phyloP scores from a whole-genome alignment of 2,113 vertebrate genomes.

The Irena cyanogastra region DNA sequence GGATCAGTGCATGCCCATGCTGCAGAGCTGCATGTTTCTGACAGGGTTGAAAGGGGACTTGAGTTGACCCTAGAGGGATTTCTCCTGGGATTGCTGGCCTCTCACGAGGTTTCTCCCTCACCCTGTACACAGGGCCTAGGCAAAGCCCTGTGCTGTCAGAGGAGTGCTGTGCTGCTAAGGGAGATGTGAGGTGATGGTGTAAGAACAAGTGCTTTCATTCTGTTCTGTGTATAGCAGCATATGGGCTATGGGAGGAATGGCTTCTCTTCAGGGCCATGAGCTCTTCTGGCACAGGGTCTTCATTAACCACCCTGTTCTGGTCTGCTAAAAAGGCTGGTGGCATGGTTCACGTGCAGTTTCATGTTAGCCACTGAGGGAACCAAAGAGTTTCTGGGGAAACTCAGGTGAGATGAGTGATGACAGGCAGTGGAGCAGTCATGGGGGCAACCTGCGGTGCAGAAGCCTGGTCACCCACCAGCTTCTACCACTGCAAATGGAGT shows the following conservation, averaged over 20 bases:
- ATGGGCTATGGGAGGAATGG: accelerated
- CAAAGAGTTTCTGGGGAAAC: neutral
- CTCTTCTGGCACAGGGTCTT: neutral
- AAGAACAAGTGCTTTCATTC: neutral
- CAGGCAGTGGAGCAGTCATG: neutral
- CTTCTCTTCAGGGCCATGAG: neutral
- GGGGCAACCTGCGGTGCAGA: neutral
- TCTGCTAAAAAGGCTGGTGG: neutral
- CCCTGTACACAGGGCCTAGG: accelerated
- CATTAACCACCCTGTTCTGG: accelerated
- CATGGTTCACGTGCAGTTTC: accelerated
- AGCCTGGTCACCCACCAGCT: neutral
- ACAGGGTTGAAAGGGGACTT: too few species aligned
- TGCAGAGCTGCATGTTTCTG: accelerated
- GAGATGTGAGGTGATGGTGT: neutral
- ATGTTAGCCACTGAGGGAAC: too few species aligned
- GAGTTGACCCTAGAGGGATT: neutral
- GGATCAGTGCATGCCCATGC: neutral
- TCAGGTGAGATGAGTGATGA: neutral
- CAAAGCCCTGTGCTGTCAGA: neutral
- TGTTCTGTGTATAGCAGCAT: accelerated
- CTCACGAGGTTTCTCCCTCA: accelerated
- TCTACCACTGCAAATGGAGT: accelerated
- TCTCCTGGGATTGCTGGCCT: accelerated
- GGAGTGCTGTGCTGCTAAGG: neutral